Evolutionary conservation across 2,113 vertebrate species (phyloP), one percentile per base, ranked within the genome.

Genomic region (Pogonocichla stellata): DNA sequence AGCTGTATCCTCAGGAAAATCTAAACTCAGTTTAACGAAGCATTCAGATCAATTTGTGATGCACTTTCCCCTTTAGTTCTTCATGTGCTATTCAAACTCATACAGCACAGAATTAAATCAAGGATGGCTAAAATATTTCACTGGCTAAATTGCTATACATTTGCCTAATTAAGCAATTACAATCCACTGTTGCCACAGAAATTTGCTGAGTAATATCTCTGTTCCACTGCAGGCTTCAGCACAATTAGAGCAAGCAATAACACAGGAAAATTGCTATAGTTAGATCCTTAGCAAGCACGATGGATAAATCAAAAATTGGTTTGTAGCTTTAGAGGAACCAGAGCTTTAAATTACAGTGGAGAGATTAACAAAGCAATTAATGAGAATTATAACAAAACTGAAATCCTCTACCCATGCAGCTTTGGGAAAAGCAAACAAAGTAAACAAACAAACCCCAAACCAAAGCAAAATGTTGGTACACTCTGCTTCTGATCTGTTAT

Each of bases 121-220:
- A 61, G 77, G 93, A 51, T 25, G 45, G 74, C 29, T 78, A 50
- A 71, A 80, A 67, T 36, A 53, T 34, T 64, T 84, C 80, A 81
- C 73, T 83, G 58, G n/a, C 53, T 77, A 92, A 92, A 88, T 91
- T 42, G 88, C 57, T 70, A 43, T 51, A 73, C 42, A 48, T 91
- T 91, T 94, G 77, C 78, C 69, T 93, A 85, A 96, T 94, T 91
- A 93, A 54, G 86, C 92, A 95, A 80, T 95, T 94, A 93, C 72
- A 89, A 89, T 62, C 61, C 84, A 78, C 36, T 88, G 78, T 60
- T 90, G 56, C 57, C 48, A 79, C 67, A 94, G 90, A 92, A 50
- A 73, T 94, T 90, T 96, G 65, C 85, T 95, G 86, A 93, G 65
- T 88, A 89, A 91, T 86, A 43, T 24, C 40, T 90, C 67, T 72